Percentiles rank a stretch among this genome's conserved stretches.
phyloP scores from a whole-genome alignment of 2,113 vertebrate genomes.

The Noturus placidus region DNA sequence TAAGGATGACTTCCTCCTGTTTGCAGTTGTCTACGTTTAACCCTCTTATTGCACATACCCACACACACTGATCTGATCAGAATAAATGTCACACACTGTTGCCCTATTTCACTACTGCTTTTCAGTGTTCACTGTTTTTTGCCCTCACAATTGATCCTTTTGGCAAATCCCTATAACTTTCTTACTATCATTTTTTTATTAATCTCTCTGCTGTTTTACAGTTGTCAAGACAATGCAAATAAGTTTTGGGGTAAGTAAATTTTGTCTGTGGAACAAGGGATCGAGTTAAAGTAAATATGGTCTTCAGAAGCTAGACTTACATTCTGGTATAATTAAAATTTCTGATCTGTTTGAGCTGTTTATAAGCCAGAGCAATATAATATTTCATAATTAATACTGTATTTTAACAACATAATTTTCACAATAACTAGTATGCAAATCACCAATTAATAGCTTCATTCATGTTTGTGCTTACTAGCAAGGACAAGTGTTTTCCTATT shows the following conservation, averaged over 20 bases:
- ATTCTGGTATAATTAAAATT: background rate
- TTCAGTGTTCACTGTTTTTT: background rate
- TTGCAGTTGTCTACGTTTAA: conserved; percentile 72
- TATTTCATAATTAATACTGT: no score
- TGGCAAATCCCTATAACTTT: background rate
- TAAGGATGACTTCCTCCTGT: conserved; percentile 65
- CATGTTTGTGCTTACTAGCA: background rate
- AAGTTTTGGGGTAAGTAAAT: conserved; percentile 9
- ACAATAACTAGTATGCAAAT: conserved; percentile 3
- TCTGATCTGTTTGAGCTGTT: background rate
- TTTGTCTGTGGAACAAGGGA: background rate
- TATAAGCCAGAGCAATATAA: background rate
- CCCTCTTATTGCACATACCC: conserved; percentile 48
- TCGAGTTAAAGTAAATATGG: background rate
- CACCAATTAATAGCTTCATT: background rate
- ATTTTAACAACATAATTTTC: background rate
- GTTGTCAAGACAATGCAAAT: conserved; percentile 57
- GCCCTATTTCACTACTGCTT: background rate
- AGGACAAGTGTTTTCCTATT: background rate
- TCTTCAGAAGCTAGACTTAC: background rate
- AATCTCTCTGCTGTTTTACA: conserved; percentile 70
- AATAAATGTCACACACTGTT: background rate
- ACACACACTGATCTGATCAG: conserved; percentile 22
- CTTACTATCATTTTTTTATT: conserved; percentile 49
- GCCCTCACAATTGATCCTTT: background rate